Evolutionary conservation across 2,113 vertebrate species (phyloP), one percentile per base, ranked within the genome.

Genomic region (Leptodactylus fuscus): DNA sequence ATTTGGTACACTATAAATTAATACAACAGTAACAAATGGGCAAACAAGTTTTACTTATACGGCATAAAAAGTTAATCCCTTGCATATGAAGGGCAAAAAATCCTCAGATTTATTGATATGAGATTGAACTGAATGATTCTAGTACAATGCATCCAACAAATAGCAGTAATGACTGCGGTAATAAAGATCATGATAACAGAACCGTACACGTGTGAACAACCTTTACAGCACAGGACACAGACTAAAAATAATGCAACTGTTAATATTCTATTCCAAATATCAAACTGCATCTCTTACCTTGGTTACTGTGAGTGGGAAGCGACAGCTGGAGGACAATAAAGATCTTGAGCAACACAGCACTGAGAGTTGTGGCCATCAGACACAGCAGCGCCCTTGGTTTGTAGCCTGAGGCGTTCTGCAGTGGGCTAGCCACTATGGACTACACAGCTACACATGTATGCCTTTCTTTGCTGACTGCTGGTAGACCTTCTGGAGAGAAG

Each of bases 321-420:
- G 34, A 3, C 53, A 62, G 0, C 36, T 44, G 34, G 2, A 62
- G 53, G 22, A 24, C 4, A 41, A 48, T 1, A 27, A 81, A 16
- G 8, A 48, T 32, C 41, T 32, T 67, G 24, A 81, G 38, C 4
- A 69, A 38, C 4, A 69, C 9, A 11, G 79, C 10, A 34, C 29
- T 34, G 60, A 34, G 16, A 46, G 44, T 22, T 49, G 38, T 69
- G 38, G 79, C 79, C 79, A 81, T 81, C 38, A 65, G 79, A 81
- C 53, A 62, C 22, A 27, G 79, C 60, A 7, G 9, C 8, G 48
- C 18, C 15, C 58, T 2, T 46, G 24, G 27, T 13, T 48, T 48
- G 20, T 44, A 48, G 58, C 79, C 44, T 81, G 44, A 5, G 27
- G 27, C 9, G 15, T n/a, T 41, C 36, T 38, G 15, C 51, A 60